These are phyloP conservation scores for Drosophila ananassae DNA, from an alignment of 1,140 invertebrate genomes.

Conservation along the genomic window DNA sequence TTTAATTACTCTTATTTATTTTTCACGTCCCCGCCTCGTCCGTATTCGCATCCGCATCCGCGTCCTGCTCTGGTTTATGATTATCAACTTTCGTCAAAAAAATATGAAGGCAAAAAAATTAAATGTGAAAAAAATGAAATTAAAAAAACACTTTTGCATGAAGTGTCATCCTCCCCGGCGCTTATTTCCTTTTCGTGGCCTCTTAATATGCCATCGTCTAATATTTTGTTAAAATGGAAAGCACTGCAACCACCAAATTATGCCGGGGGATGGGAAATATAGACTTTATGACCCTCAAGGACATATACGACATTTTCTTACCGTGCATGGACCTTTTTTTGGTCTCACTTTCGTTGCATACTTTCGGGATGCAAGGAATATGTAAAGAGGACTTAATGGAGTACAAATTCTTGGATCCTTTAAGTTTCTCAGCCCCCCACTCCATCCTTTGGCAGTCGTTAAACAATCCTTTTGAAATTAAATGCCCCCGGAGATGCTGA, in stretches of 20 bases:
- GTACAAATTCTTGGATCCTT: constrained; percentile 12
- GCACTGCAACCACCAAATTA: constrained; percentile 27
- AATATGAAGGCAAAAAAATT: constrained; percentile 66
- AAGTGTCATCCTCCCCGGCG: constrained; percentile 34
- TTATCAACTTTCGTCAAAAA: constrained; percentile 76
- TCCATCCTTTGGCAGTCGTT: constrained; percentile 8
- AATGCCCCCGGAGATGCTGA: constrained; percentile 38
- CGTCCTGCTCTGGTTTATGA: constrained; percentile 66
- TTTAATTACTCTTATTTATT: constrained; percentile 84
- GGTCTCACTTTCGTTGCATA: constrained; percentile 14
- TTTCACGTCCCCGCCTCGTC: constrained; percentile 52
- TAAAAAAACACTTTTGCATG: constrained; percentile 75
- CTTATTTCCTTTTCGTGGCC: constrained; percentile 13
- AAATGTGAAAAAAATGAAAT: constrained; percentile 80
- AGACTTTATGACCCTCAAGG: background rate
- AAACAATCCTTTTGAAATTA: constrained; percentile 49
- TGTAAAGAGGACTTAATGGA: constrained; percentile 20
- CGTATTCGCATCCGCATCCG: constrained; percentile 11
- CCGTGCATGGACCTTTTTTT: background rate
- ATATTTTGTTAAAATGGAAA: constrained; percentile 59
- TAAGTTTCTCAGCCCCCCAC: background rate
- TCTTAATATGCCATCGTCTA: constrained; percentile 43
- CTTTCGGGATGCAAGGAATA: constrained; percentile 8
- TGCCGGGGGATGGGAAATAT: background rate
- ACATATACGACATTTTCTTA: background rate